phyloP scores from a whole-genome alignment of 2,888 invertebrate species.

The Clusia tigrina region DNA sequence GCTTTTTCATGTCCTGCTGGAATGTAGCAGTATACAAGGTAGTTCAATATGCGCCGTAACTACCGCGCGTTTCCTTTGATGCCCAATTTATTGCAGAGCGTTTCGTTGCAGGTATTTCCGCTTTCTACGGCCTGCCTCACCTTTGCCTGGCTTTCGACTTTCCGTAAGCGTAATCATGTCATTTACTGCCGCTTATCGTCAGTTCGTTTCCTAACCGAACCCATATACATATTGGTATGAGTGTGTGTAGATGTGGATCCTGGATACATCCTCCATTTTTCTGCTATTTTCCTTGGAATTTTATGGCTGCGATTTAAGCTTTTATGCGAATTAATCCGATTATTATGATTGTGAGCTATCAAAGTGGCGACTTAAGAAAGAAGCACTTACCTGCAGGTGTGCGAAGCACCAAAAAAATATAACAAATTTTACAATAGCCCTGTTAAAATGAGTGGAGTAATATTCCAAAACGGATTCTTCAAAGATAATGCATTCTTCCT shows the following conservation, averaged over 20 bases:
- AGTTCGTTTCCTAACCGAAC: conserved; percentile 1
- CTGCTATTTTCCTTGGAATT: not conserved
- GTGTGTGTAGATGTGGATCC: not conserved
- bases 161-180: not conserved
- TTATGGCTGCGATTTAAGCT: not conserved
- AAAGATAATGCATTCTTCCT: too few species aligned
- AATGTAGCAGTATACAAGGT: too few species aligned
- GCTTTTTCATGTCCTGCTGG: too few species aligned
- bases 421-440: too few species aligned
- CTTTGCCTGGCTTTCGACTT: not conserved
- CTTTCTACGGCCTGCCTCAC: not conserved
- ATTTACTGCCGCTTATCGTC: conserved; percentile 1
- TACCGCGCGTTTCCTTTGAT: too few species aligned
- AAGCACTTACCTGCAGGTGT: too few species aligned
- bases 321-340: conserved; percentile 1
- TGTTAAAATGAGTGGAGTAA: too few species aligned
- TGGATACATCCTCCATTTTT: not conserved
- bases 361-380: not conserved
- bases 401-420: too few species aligned
- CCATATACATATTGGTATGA: not conserved
- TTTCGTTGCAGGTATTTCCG: not conserved
- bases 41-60: too few species aligned
- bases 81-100: conserved; percentile 1
- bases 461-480: too few species aligned
- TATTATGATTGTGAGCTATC: conserved; percentile 1